Base-by-base conservation (phyloP, 2,113 vertebrate genomes). In the Vidua chalybeata region DNA sequence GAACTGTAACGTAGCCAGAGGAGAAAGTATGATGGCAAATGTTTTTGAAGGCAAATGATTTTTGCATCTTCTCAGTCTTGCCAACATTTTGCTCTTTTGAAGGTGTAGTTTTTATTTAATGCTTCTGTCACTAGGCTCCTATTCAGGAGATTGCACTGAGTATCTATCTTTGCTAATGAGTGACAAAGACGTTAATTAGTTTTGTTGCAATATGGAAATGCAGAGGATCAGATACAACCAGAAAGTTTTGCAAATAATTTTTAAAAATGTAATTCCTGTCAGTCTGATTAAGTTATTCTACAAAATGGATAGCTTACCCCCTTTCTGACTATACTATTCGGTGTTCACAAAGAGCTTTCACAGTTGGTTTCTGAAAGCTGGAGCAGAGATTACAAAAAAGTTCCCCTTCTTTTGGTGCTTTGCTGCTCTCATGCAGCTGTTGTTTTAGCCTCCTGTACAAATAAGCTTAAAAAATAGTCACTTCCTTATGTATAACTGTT, bases 381-480 rank as follows among this genome's bases (percentile, higher is more conserved):
- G 30, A 93, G 39, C 14, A 78, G 55, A 45, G 35, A 89, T 55
- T 86, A 55, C 16, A 68, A 71, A 76, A 55, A 55, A 81, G 23
- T 80, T 93, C 43, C 21, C 33, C 84, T 84, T 75, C 80, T 93
- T 89, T 85, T 77, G 56, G 58, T 76, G 73, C 55, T 54, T 94
- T 27, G 22, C 78, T 77, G 46, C 59, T 87, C 39, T 78, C 28
- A 26, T 48, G 93, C 91, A 97, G 96, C 96, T 98, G 95, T 96
- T 97, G 74, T 86, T 86, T 95, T 64, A 94, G 85, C 82, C 90
- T 97, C 68, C 64, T 81, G 83, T 67, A 95, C 58, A 79, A 97
- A 94, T 14, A 96, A 63, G 77, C 97, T 93, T 84, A 52, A 90
- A 96, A 96, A 97, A 95, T 88, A 71, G 39, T 43, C 64, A 93